Evolutionary conservation across 2,797 vertebrate genomes (phyloP).

Genomic region (Tenualosa ilisha): DNA sequence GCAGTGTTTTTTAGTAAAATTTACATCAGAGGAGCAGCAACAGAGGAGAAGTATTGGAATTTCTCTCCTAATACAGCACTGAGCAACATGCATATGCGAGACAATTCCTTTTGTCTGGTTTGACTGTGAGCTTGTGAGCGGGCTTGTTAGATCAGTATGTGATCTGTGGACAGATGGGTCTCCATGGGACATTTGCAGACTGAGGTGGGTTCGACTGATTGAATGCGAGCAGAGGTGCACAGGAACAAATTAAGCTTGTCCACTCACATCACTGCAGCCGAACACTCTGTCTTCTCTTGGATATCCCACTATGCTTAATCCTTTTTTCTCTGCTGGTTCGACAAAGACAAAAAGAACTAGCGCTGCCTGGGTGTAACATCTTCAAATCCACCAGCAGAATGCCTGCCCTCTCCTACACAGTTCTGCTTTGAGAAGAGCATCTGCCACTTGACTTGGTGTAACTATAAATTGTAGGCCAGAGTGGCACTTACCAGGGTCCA

Average conservation of each 20-base stretch:
- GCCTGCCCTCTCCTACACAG: background rate
- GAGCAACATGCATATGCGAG: too few species aligned
- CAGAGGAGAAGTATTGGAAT: too few species aligned
- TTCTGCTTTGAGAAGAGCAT: background rate
- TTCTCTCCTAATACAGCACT: too few species aligned
- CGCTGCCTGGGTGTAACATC: background rate
- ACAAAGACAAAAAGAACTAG: too few species aligned
- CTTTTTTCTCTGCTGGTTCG: too few species aligned
- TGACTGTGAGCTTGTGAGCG: background rate
- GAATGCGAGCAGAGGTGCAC: background rate
- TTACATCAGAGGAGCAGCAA: too few species aligned
- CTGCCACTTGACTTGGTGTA: background rate
- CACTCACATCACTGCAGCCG: background rate
- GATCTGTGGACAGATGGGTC: background rate
- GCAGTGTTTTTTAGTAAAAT: too few species aligned
- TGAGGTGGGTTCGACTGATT: background rate
- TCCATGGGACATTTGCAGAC: background rate
- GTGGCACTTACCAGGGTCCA: background rate
- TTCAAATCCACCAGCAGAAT: background rate
- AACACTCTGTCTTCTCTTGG: background rate
- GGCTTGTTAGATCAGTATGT: background rate
- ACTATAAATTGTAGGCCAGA: background rate
- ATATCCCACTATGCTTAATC: too few species aligned
- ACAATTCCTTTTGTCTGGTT: background rate
- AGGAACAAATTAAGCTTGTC: background rate